Evolutionary conservation across 92 coral and sea anemone genomes (phyloP).

Genomic region (Palythoa caribaeorum): DNA sequence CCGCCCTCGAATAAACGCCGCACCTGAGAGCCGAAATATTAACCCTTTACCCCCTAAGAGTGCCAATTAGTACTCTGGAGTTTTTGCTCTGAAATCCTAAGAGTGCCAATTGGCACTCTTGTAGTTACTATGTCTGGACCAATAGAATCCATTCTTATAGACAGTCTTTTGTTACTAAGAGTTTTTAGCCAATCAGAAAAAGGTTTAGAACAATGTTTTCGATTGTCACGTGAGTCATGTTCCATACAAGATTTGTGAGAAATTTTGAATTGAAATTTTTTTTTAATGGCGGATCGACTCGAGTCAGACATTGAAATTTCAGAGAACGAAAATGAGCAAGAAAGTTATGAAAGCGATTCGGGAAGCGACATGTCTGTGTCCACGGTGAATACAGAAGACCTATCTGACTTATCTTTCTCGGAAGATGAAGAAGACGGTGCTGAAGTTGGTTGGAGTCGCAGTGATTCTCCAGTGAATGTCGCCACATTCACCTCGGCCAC

Average conservation of each 20-base stretch:
- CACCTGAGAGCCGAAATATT: too few relatives aligned
- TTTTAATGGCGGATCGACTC: conserved; percentile 55
- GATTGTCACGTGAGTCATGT: conserved; percentile 52
- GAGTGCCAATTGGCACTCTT: conserved; percentile 72
- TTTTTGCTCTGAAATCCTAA: conserved; percentile 53
- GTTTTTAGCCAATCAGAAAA: conserved; percentile 63
- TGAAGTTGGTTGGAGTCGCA: neutral
- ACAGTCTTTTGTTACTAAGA: conserved; percentile 44
- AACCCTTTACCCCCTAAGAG: conserved; percentile 54
- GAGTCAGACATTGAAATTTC: conserved; percentile 60
- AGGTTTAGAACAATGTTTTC: conserved; percentile 54
- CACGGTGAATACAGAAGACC: conserved; percentile 58
- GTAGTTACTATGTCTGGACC: conserved; percentile 65
- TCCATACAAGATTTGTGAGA: conserved; percentile 56
- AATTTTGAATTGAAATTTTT: conserved; percentile 50
- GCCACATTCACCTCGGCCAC: neutral
- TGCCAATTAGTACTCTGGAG: conserved; percentile 68
- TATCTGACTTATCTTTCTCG: conserved; percentile 49
- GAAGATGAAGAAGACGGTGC: conserved; percentile 48
- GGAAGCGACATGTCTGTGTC: conserved; percentile 69
- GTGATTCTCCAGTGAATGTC: conserved; percentile 5
- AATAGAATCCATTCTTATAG: conserved; percentile 60
- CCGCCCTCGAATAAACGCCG: too few relatives aligned
- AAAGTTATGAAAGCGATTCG: conserved; percentile 45
- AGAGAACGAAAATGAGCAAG: conserved; percentile 58